phyloP scores from a whole-genome alignment of 1,140 invertebrate genomes.

The Musca domestica region DNA sequence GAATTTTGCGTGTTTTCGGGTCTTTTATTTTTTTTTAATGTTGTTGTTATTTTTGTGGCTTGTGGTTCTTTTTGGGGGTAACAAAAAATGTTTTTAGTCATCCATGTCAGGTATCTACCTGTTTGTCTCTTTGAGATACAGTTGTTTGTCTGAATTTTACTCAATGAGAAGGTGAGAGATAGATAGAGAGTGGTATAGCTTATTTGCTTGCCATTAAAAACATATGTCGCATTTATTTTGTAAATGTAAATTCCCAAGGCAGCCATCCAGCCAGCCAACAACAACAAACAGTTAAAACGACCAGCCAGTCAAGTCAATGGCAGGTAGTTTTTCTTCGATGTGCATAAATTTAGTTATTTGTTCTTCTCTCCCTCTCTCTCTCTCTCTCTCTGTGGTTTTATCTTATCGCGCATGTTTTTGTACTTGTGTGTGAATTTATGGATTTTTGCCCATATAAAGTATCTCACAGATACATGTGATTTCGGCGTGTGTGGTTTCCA shows the following conservation, averaged over 20 bases:
- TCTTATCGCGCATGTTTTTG: neutral
- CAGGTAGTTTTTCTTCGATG: neutral
- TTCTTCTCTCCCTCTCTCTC: too few relatives aligned
- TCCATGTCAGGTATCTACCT: slow-evolving; percentile 10
- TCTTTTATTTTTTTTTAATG: neutral
- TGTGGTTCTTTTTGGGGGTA: neutral
- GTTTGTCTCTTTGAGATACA: neutral
- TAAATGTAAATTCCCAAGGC: neutral
- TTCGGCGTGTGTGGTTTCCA: neutral
- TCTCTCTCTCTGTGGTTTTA: neutral
- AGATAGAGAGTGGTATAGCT: too few relatives aligned
- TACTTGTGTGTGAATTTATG: neutral
- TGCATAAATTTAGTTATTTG: too few relatives aligned
- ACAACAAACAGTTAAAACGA: too few relatives aligned
- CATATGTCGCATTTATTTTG: slow-evolving; percentile 6
- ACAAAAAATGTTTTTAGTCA: neutral
- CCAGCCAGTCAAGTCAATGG: neutral
- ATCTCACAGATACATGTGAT: neutral
- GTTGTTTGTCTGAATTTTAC: neutral
- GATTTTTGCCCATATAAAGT: slow-evolving; percentile 1
- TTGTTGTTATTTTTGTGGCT: neutral
- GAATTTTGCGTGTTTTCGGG: neutral
- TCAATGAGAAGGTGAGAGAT: too few relatives aligned
- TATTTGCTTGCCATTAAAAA: neutral
- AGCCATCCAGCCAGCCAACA: too few relatives aligned